Evolutionary conservation across 2,113 vertebrate genomes (phyloP).

Genomic region (Motacilla alba): DNA sequence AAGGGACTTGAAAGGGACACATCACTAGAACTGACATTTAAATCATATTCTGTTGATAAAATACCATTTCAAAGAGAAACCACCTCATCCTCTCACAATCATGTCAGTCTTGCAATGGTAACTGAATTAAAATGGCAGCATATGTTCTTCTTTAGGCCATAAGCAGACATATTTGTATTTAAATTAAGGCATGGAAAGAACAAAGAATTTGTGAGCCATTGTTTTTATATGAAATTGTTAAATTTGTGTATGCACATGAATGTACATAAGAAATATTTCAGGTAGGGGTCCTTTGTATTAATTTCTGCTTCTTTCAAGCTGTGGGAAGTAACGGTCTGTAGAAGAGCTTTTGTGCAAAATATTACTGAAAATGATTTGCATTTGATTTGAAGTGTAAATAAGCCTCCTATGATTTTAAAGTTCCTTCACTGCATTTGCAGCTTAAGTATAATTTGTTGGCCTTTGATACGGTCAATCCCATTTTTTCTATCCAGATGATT

Average conservation of each 20-base stretch:
- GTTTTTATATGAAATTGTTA: background rate
- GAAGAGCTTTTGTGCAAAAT: background rate
- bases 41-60: background rate
- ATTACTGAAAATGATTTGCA: background rate
- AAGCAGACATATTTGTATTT: background rate
- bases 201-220: background rate
- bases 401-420: background rate
- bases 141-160: background rate
- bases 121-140: background rate
- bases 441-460: background rate
- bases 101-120: background rate
- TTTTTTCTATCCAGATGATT: background rate
- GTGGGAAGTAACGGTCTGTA: background rate
- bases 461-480: background rate
- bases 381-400: background rate
- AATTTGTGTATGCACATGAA: background rate
- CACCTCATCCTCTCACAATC: background rate
- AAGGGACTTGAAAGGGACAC: background rate
- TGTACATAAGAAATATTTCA: background rate
- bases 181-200: background rate
- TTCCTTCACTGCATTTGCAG: background rate
- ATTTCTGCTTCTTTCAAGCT: background rate
- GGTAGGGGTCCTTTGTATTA: background rate
- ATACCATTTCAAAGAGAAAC: background rate
- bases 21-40: background rate